A percentile compares a stretch with the other conserved stretches of the same genome.
Evolutionary conservation across 2,113 vertebrate genomes (phyloP).

Genomic region (Glaucidium brasilianum): DNA sequence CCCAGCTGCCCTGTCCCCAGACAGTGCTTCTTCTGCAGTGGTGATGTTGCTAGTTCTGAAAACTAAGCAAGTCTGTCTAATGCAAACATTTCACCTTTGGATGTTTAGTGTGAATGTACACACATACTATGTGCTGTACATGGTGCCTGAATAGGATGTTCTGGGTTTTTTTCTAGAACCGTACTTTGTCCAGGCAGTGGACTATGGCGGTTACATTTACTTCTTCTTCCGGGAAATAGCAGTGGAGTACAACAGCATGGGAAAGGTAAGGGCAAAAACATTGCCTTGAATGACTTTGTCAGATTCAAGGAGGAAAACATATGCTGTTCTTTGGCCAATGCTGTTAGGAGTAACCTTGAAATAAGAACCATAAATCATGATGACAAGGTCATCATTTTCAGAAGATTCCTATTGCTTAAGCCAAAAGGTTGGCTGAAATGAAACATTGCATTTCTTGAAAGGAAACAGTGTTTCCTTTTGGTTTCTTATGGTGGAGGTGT

Average conservation of each 20-base stretch:
- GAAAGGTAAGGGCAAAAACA: constrained; percentile 84
- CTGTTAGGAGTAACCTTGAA: constrained; percentile 61
- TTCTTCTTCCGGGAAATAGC: constrained; percentile 99
- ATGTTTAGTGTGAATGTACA: background rate
- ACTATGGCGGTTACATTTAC: constrained; percentile 96
- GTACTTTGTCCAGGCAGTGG: constrained; percentile 93
- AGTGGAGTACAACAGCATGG: constrained; percentile 99
- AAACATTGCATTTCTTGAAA: constrained; percentile 10
- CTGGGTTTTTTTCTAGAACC: constrained; percentile 80
- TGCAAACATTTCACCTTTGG: background rate
- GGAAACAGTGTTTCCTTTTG: background rate
- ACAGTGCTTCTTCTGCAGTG: background rate
- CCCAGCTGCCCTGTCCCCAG: background rate
- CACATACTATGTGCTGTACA: background rate
- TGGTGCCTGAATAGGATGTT: background rate
- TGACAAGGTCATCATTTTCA: constrained; percentile 62
- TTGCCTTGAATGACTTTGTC: background rate
- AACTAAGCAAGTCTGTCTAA: background rate
- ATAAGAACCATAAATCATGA: constrained; percentile 62
- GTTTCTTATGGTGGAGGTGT: background rate
- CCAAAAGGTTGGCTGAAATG: constrained; percentile 1
- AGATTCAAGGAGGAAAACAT: background rate
- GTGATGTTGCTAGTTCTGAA: background rate
- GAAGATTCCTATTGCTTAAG: constrained; percentile 43
- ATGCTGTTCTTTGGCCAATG: background rate